Evolutionary conservation across 2,888 invertebrate genomes (phyloP).

Genomic region (Lithophane socia): DNA sequence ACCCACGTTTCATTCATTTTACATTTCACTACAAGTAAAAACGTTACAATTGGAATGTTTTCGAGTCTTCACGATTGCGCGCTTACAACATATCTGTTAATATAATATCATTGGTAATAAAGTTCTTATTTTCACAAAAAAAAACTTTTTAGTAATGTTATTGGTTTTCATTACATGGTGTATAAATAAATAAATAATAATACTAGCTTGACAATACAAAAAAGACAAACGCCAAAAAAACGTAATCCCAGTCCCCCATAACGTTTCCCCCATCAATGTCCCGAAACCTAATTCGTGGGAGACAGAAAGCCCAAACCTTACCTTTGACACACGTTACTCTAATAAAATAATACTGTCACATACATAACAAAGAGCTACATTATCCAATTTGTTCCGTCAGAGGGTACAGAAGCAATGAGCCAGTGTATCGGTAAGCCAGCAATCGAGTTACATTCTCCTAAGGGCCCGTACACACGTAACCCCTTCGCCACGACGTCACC

Average conservation of each 20-base stretch:
- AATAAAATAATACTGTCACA: conserved; percentile 63
- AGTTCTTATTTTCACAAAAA: too few species aligned
- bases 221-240: not conserved
- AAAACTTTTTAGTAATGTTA: too few species aligned
- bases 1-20: too few species aligned
- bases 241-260: not conserved
- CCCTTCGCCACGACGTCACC: too few species aligned
- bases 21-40: too few species aligned
- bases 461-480: not conserved
- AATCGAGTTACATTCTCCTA: conserved; percentile 67
- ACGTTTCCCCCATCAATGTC: conserved; percentile 22
- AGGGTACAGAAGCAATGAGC: conserved; percentile 79
- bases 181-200: too few species aligned
- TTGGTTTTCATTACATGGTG: too few species aligned
- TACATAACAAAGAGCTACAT: conserved; percentile 68
- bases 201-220: not conserved
- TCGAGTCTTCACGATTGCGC: too few species aligned
- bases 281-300: conserved; percentile 46
- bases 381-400: conserved; percentile 79
- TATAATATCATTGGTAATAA: too few species aligned
- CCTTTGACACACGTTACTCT: conserved; percentile 56
- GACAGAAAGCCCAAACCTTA: conserved; percentile 29
- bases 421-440: conserved; percentile 76
- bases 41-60: too few species aligned
- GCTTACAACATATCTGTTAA: too few species aligned